These are phyloP conservation scores for Turritopsis rubra DNA, from an alignment of 30 jellyfish, hydroid and myxozoan genomes.

Conservation along the genomic window DNA sequence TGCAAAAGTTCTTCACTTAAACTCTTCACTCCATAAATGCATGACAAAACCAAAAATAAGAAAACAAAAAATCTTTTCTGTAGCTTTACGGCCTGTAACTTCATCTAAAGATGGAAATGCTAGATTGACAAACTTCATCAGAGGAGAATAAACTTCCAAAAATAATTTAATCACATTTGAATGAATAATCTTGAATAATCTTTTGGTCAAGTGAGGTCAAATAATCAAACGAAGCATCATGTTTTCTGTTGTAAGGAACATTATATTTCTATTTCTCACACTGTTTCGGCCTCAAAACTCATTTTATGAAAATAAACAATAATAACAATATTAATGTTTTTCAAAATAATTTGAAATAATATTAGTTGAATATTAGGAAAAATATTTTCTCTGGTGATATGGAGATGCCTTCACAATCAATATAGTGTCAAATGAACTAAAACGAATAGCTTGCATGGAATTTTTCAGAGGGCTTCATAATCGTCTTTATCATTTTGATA, in stretches of 20 bases:
- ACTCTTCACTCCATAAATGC: background rate
- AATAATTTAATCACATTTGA: too few species aligned
- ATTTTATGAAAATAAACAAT: background rate
- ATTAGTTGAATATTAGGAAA: background rate
- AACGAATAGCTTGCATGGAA: too few species aligned
- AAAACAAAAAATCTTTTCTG: background rate
- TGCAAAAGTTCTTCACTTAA: background rate
- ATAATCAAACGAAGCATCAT: too few species aligned
- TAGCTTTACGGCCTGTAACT: too few species aligned
- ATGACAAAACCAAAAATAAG: background rate
- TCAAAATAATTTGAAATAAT: background rate
- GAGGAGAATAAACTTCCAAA: background rate
- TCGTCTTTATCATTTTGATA: too few species aligned
- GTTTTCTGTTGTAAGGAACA: too few species aligned
- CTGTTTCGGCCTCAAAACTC: background rate
- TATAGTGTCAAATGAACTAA: background rate
- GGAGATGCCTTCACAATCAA: background rate
- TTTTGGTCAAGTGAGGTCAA: too few species aligned
- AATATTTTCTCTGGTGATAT: background rate
- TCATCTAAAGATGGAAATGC: background rate
- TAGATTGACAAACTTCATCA: background rate
- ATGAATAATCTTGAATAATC: too few species aligned
- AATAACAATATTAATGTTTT: too few species aligned
- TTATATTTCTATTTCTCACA: background rate
- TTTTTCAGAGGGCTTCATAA: too few species aligned